Conservation (phyloP, 2,797 vertebrate genomes). For the Pterois miles region DNA sequence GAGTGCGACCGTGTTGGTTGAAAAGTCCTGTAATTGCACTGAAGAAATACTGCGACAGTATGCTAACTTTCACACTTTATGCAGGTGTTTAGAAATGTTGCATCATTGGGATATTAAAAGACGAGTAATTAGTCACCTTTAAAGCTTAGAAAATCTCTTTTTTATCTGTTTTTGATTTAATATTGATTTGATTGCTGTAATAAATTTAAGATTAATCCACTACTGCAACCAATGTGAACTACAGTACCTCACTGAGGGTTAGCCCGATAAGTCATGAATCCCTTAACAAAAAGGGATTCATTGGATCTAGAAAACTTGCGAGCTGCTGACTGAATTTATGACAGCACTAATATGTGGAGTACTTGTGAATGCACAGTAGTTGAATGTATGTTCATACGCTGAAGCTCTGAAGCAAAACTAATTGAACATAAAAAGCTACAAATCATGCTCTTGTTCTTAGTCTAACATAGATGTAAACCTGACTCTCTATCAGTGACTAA, state of each 20-base stretch:
- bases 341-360: neutral
- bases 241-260: neutral
- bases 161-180: neutral
- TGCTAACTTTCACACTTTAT: neutral
- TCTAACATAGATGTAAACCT: neutral
- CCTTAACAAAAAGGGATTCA: neutral
- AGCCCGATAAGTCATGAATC: neutral
- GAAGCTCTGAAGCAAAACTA: neutral
- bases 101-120: neutral
- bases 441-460: neutral
- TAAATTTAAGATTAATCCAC: constrained; percentile 9
- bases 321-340: neutral
- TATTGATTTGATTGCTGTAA: neutral
- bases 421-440: neutral
- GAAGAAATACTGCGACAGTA: too few relatives aligned
- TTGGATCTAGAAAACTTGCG: neutral
- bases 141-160: neutral
- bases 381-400: neutral
- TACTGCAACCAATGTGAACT: neutral
- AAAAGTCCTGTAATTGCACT: neutral
- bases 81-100: neutral
- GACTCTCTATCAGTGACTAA: neutral
- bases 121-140: neutral
- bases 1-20: too few relatives aligned
- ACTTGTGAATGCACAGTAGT: neutral